Percentiles rank a stretch among this genome's conserved stretches.
Evolutionary conservation across 92 coral and sea anemone genomes (phyloP).

Genomic region (Paragorgia papillata): DNA sequence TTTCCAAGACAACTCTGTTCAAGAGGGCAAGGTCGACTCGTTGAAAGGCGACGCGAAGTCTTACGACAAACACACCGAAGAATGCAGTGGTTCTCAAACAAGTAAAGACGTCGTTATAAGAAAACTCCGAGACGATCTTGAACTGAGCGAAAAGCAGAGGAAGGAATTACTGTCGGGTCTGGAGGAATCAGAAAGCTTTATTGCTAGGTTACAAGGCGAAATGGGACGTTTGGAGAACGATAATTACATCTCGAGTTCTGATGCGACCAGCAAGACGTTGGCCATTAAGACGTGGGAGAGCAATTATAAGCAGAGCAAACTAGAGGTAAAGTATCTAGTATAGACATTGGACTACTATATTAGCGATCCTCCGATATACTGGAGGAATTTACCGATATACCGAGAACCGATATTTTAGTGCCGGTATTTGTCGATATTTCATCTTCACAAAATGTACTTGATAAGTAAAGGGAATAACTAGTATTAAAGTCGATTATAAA

Average conservation of each 20-base stretch:
- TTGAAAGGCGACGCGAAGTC: slow-evolving; percentile 86
- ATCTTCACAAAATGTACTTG: no score
- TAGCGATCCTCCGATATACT: background rate
- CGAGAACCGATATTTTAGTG: no score
- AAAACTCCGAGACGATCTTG: slow-evolving; percentile 85
- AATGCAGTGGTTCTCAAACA: slow-evolving; percentile 84
- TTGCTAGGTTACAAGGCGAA: slow-evolving; percentile 87
- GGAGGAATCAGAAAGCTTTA: slow-evolving; percentile 77
- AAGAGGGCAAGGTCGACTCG: slow-evolving; percentile 76
- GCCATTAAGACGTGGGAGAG: slow-evolving; percentile 78
- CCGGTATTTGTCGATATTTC: no score
- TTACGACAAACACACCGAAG: slow-evolving; percentile 79
- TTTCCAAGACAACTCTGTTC: slow-evolving; percentile 69
- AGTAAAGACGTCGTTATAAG: slow-evolving; percentile 87
- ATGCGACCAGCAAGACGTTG: slow-evolving; percentile 80
- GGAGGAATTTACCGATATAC: no score
- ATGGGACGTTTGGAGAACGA: slow-evolving; percentile 93
- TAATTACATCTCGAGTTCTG: slow-evolving; percentile 68
- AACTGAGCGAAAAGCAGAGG: slow-evolving; percentile 82
- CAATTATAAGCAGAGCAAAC: slow-evolving; percentile 75
- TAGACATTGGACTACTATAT: background rate
- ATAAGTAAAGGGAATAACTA: no score
- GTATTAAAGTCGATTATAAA: no score
- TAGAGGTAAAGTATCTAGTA: slow-evolving; percentile 58
- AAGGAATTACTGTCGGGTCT: slow-evolving; percentile 70